A percentile compares a stretch with the other conserved stretches of the same genome.
Conservation (phyloP, 2,113 vertebrate genomes). For the Gorsachius goisagi region DNA sequence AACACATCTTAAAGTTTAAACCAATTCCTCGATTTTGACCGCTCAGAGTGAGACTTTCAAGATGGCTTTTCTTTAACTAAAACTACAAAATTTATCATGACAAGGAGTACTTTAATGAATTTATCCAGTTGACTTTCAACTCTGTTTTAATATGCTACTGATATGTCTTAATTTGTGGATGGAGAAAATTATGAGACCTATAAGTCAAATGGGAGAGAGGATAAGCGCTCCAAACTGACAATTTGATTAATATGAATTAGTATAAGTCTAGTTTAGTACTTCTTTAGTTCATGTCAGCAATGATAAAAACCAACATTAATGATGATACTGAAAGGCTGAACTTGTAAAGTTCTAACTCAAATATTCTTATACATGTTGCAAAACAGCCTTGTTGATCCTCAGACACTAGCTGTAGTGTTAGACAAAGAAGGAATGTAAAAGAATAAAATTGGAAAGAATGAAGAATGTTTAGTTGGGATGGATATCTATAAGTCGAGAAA, state of each 20-base stretch:
- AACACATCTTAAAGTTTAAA: background rate
- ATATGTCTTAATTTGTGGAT: conserved; percentile 32
- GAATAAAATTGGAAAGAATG: background rate
- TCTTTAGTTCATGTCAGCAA: conserved; percentile 52
- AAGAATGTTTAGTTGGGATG: background rate
- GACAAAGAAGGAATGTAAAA: background rate
- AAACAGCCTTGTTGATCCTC: background rate
- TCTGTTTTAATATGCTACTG: conserved; percentile 8
- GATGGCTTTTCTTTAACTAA: background rate
- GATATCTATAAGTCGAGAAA: background rate
- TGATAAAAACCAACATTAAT: conserved; percentile 28
- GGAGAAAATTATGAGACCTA: conserved; percentile 26
- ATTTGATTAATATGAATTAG: conserved; percentile 49
- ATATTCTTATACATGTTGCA: background rate
- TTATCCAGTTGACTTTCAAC: conserved; percentile 17
- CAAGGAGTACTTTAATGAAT: background rate
- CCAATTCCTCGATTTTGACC: background rate
- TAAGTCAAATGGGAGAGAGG: conserved; percentile 36
- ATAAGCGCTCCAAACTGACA: conserved; percentile 22
- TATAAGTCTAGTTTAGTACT: conserved; percentile 5
- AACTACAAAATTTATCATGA: background rate
- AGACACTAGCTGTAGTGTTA: background rate
- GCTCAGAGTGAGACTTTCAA: background rate
- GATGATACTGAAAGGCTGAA: background rate
- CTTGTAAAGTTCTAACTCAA: background rate